These are phyloP conservation scores for Sciurus carolinensis DNA, from an alignment of 2,797 vertebrate species.

Conservation along the genomic window DNA sequence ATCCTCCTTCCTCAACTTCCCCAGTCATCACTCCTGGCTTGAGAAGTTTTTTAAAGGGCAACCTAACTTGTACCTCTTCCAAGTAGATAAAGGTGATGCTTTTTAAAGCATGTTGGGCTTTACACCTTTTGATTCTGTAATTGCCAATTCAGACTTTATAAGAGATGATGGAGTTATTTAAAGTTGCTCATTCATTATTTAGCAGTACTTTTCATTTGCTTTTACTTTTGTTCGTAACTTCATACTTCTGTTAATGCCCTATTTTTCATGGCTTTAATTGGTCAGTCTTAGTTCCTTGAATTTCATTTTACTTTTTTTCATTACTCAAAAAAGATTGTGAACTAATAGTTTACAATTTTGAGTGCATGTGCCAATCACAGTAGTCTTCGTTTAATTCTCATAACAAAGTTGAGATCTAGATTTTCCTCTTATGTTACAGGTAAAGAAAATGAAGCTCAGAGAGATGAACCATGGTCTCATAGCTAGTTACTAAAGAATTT, in stretches of 20 bases:
- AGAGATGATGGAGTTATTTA: neutral
- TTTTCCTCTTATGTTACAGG: neutral
- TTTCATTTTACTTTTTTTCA: neutral
- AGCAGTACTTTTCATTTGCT: neutral
- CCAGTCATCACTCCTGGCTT: too few species aligned
- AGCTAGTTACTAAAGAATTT: neutral
- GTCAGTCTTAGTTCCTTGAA: constrained; percentile 4
- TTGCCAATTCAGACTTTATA: neutral
- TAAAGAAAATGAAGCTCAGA: neutral
- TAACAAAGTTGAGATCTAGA: neutral
- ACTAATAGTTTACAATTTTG: neutral
- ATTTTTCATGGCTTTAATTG: neutral
- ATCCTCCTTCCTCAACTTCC: too few species aligned
- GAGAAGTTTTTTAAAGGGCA: too few species aligned
- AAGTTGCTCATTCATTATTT: neutral
- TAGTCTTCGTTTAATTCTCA: neutral
- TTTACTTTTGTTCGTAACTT: neutral
- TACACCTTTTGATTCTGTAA: neutral
- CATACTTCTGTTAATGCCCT: neutral
- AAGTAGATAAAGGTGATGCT: neutral
- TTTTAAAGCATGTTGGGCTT: neutral
- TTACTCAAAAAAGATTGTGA: too few species aligned
- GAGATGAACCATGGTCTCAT: neutral
- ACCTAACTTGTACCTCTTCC: too few species aligned
- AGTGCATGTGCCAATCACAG: neutral